Evolutionary conservation across 1,140 invertebrate genomes (phyloP).

Genomic region (Probaryconus sp.): DNA sequence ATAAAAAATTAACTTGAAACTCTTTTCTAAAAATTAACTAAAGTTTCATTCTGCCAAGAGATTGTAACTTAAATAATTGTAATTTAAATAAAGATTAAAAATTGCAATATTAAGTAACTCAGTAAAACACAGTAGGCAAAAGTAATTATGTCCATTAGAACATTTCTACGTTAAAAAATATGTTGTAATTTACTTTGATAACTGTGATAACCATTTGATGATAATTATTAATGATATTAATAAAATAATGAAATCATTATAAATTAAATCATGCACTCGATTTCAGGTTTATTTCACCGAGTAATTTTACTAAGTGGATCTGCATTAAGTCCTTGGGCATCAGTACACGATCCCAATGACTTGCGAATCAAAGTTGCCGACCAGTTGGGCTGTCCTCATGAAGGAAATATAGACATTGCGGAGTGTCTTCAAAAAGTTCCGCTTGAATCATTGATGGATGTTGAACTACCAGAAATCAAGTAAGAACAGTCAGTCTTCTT

Average conservation of each 20-base stretch:
- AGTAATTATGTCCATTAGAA: conserved; percentile 30
- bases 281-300: conserved; percentile 88
- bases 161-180: no score
- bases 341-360: conserved; percentile 85
- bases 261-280: conserved; percentile 58
- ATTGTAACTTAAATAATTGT: conserved; percentile 40
- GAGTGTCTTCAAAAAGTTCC: conserved; percentile 81
- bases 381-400: conserved; percentile 81
- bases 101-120: conserved; percentile 31
- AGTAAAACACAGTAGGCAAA: conserved; percentile 8
- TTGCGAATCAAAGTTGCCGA: conserved; percentile 85
- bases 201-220: no score
- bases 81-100: conserved; percentile 39
- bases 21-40: no score
- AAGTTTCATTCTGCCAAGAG: no score
- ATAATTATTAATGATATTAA: no score
- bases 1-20: no score
- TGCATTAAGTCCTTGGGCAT: conserved; percentile 89
- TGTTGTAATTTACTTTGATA: no score
- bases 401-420: conserved; percentile 77
- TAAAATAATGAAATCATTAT: no score
- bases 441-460: conserved; percentile 81
- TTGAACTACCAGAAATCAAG: conserved; percentile 82
- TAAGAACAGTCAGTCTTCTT: conserved; percentile 56
- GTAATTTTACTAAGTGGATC: conserved; percentile 92